These are phyloP conservation scores for Pardalotus punctatus DNA, from an alignment of 2,113 vertebrate genomes.

Conservation along the genomic window DNA sequence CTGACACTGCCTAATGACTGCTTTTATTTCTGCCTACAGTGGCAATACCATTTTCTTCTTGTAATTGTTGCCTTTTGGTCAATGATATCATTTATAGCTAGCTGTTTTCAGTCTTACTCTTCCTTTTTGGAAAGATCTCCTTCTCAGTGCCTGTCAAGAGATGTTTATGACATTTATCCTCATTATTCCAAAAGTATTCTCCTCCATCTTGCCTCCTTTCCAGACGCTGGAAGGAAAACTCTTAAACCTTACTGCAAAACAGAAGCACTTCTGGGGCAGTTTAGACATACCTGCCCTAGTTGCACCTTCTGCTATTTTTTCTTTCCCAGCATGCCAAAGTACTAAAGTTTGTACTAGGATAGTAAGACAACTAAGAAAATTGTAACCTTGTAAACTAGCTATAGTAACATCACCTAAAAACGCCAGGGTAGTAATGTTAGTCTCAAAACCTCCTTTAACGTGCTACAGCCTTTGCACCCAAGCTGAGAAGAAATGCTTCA, in stretches of 20 bases:
- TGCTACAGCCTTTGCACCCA: neutral
- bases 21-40: neutral
- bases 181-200: neutral
- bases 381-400: neutral
- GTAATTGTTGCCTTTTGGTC: neutral
- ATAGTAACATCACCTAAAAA: neutral
- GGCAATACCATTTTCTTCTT: neutral
- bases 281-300: neutral
- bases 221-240: neutral
- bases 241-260: neutral
- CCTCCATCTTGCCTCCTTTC: neutral
- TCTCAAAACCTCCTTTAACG: neutral
- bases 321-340: neutral
- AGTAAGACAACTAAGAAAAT: neutral
- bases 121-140: neutral
- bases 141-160: neutral
- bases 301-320: neutral
- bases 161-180: neutral
- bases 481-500: neutral
- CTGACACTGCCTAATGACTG: neutral
- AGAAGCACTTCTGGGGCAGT: neutral
- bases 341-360: neutral
- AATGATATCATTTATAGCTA: neutral
- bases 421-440: neutral
- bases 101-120: neutral